phyloP scores from a whole-genome alignment of 2,888 invertebrate species.

The Parelbella ahira region DNA sequence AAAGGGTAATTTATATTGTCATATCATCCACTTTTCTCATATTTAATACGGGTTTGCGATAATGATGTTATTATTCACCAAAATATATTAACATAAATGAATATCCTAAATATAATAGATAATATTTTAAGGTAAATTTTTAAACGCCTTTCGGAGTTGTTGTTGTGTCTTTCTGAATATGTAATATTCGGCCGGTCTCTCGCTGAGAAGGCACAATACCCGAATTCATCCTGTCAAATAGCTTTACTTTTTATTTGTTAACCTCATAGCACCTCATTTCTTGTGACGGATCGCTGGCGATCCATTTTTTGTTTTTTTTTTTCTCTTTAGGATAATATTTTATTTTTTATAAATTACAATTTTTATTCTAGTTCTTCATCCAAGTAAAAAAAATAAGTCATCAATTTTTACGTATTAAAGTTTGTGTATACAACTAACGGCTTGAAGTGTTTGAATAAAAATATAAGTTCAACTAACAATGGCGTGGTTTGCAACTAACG shows the following conservation, averaged over 20 bases:
- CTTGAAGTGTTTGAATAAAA: conserved; percentile 63
- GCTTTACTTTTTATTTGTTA: conserved; percentile 65
- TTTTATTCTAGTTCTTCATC: conserved; percentile 58
- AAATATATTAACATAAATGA: conserved; percentile 75
- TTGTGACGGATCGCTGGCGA: conserved; percentile 75
- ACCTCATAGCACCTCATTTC: conserved; percentile 74
- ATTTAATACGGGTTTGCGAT: conserved; percentile 81
- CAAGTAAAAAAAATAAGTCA: conserved; percentile 47
- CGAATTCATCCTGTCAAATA: conserved; percentile 57
- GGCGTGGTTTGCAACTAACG: conserved; percentile 69
- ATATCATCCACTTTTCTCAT: conserved; percentile 81
- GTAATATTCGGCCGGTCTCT: conserved; percentile 67
- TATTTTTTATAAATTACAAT: conserved; percentile 59
- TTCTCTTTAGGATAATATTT: conserved; percentile 72
- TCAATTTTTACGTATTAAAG: conserved; percentile 47
- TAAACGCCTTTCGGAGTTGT: conserved; percentile 74
- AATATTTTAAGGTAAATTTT: conserved; percentile 72
- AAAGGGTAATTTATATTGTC: conserved; percentile 82
- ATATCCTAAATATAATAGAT: conserved; percentile 66
- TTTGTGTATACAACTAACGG: conserved; percentile 70
- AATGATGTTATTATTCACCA: conserved; percentile 80
- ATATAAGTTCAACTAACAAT: conserved; percentile 71
- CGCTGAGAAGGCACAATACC: conserved; percentile 53
- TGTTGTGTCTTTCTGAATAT: conserved; percentile 74
- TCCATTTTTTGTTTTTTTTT: conserved; percentile 69